These are phyloP conservation scores for Lysandra bellargus DNA, from an alignment of 2,888 invertebrate genomes.

Conservation along the genomic window DNA sequence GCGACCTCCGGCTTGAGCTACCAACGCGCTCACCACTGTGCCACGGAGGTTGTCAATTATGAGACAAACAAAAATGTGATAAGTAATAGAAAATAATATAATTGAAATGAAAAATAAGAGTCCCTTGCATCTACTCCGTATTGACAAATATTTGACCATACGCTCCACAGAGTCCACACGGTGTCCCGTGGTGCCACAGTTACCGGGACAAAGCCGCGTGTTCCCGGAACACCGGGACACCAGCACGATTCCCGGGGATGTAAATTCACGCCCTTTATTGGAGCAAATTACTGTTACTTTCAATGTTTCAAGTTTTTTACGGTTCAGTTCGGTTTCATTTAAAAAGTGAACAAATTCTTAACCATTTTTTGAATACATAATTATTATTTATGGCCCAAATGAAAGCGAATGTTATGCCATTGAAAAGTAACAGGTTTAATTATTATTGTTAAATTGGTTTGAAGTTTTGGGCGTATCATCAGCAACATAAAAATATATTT, in stretches of 20 bases:
- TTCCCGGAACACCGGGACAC: not conserved
- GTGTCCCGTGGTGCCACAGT: not conserved
- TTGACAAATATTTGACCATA: constrained; percentile 2
- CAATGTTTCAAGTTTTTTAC: not conserved
- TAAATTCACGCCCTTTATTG: not conserved
- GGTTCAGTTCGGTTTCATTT: not conserved
- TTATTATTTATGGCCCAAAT: not conserved
- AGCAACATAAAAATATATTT: no score
- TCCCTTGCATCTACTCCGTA: not conserved
- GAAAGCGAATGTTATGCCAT: not conserved
- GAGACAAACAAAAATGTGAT: no score
- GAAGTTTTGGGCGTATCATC: not conserved
- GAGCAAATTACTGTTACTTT: constrained; percentile 16
- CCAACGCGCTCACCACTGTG: no score
- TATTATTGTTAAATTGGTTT: not conserved
- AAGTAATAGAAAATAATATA: not conserved
- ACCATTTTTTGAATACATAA: not conserved
- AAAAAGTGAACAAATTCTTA: constrained; percentile 11
- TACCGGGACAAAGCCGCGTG: not conserved
- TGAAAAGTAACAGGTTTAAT: not conserved
- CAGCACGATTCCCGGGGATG: not conserved
- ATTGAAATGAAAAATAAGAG: not conserved
- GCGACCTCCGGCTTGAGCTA: no score
- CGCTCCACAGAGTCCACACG: not conserved
- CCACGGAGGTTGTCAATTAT: no score